Conservation (phyloP, 2,113 vertebrate genomes). For the Oncorhynchus mykiss region DNA sequence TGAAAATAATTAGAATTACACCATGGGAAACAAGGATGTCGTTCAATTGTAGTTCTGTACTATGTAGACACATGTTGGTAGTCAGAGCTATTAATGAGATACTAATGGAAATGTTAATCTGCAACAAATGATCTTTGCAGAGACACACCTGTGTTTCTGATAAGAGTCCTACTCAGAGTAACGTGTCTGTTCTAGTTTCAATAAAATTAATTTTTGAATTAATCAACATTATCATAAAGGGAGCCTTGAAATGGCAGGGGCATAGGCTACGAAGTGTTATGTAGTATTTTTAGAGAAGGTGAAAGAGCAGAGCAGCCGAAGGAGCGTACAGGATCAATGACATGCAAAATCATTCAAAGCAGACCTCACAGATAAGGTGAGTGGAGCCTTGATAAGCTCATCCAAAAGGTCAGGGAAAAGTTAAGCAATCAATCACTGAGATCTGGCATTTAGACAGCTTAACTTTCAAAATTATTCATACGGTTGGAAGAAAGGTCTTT, state of each 20-base stretch:
- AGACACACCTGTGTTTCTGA: slow-evolving; percentile 6
- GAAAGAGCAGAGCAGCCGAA: neutral
- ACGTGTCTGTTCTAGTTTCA: slow-evolving; percentile 15
- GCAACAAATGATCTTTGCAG: neutral
- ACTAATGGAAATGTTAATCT: no score
- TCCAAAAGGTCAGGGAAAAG: slow-evolving; percentile 44
- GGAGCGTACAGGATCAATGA: slow-evolving; percentile 24
- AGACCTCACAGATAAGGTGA: slow-evolving; percentile 28
- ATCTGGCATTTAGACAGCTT: slow-evolving; percentile 31
- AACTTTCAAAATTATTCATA: slow-evolving; percentile 16
- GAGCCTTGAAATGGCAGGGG: neutral
- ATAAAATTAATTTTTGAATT: neutral
- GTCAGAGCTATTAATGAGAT: no score
- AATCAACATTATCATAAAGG: neutral
- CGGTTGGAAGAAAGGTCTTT: neutral
- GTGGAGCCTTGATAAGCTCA: slow-evolving; percentile 29
- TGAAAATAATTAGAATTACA: no score
- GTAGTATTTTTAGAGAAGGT: slow-evolving; percentile 15
- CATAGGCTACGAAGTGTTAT: neutral
- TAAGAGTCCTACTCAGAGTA: slow-evolving; percentile 20
- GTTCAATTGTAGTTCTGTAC: no score
- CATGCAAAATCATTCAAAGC: slow-evolving; percentile 10
- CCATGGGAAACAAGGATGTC: no score
- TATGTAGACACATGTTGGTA: no score
- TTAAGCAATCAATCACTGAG: slow-evolving; percentile 24